Evolutionary conservation across 37 sponge, comb jelly and placozoan species (phyloP).

Genomic region (Lycopodina hypogea): DNA sequence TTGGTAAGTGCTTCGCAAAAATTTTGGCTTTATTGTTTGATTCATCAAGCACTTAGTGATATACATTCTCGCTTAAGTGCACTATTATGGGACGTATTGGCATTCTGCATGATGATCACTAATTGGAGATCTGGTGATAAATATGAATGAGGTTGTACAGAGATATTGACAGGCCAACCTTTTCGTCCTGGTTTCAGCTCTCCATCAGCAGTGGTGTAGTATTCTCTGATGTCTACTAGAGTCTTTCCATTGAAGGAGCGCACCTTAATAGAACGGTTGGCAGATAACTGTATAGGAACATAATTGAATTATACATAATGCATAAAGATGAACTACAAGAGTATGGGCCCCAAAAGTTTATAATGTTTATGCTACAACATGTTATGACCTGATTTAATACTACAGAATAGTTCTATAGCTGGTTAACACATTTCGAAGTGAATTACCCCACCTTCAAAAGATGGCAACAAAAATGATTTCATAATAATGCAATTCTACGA

Average conservation of each 20-base stretch:
- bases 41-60: too few relatives aligned
- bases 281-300: slow-evolving; percentile 45
- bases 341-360: not conserved
- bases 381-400: not conserved
- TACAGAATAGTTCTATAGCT: not conserved
- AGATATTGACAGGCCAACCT: too few relatives aligned
- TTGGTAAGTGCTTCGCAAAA: too few relatives aligned
- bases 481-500: too few relatives aligned
- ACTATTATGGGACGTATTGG: too few relatives aligned
- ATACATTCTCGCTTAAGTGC: too few relatives aligned
- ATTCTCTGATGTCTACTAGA: slow-evolving; percentile 85
- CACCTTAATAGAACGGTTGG: slow-evolving; percentile 74
- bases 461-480: too few relatives aligned
- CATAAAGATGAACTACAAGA: not conserved
- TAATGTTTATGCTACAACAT: not conserved
- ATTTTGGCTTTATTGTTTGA: too few relatives aligned
- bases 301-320: not conserved
- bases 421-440: not conserved
- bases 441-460: too few relatives aligned
- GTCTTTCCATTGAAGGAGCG: slow-evolving; percentile 59
- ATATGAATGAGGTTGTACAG: too few relatives aligned
- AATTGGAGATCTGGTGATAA: not conserved
- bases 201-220: slow-evolving; percentile 58
- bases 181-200: slow-evolving; percentile 82
- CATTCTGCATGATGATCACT: too few relatives aligned